Conservation (phyloP, 2,888 invertebrate genomes). For the Panopea generosa region DNA sequence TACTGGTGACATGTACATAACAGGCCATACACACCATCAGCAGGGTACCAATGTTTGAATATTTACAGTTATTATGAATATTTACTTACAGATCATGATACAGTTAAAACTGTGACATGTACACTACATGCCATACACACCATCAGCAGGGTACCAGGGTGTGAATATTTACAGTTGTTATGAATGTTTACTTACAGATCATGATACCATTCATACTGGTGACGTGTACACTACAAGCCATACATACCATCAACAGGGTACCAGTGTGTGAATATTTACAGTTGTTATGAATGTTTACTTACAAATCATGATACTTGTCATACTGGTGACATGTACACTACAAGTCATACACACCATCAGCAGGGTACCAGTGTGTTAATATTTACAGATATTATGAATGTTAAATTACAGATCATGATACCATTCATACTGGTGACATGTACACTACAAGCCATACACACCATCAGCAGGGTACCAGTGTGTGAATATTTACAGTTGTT, state of each 20-base stretch:
- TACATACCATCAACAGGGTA: constrained; percentile 80
- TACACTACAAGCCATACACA: constrained; percentile 81
- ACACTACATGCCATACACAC: constrained; percentile 82
- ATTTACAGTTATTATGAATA: constrained; percentile 85
- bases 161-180: too few relatives aligned
- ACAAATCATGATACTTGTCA: constrained; percentile 87
- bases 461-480: constrained; percentile 80
- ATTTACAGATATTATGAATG: too few relatives aligned
- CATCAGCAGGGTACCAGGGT: constrained; percentile 80
- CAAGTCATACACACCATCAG: constrained; percentile 81
- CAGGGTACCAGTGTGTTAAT: constrained; percentile 81
- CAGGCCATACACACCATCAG: constrained; percentile 81
- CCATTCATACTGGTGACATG: constrained; percentile 85
- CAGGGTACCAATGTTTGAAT: constrained; percentile 84
- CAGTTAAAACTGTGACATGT: constrained; percentile 85
- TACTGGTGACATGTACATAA: constrained; percentile 84
- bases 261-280: constrained; percentile 87
- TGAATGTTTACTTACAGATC: constrained; percentile 86
- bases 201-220: constrained; percentile 86
- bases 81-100: constrained; percentile 87
- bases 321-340: constrained; percentile 84
- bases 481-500: constrained; percentile 86
- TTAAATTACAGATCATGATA: constrained; percentile 87
- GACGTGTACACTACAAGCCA: constrained; percentile 82
- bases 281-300: constrained; percentile 53